A percentile compares a stretch with the other conserved stretches of the same genome.
Conservation (phyloP, 2,888 invertebrate genomes). For the Apamea epomidion region DNA sequence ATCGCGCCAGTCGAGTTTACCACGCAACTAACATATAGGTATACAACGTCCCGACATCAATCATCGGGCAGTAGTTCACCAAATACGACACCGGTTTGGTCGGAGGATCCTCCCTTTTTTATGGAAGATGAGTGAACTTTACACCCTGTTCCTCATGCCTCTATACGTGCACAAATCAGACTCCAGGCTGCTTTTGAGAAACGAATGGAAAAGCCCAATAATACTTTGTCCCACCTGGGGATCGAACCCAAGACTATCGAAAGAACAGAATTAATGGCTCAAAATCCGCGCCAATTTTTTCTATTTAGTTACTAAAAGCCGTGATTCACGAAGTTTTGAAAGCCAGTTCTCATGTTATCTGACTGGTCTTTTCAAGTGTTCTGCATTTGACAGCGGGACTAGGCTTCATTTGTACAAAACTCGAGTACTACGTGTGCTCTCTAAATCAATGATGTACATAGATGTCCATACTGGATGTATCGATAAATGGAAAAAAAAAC, state of each 20-base stretch:
- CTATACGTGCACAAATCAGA: too few relatives aligned
- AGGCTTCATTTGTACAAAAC: constrained; percentile 35
- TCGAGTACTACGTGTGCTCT: neutral
- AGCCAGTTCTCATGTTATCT: constrained; percentile 2
- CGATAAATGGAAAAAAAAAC: neutral
- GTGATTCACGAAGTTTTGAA: neutral
- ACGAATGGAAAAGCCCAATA: neutral
- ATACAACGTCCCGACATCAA: too few relatives aligned
- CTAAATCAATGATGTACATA: constrained; percentile 16
- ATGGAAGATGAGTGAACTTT: too few relatives aligned
- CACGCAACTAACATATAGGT: too few relatives aligned
- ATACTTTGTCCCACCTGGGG: neutral
- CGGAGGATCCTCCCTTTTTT: too few relatives aligned
- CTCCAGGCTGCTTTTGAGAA: neutral
- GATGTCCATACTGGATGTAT: neutral
- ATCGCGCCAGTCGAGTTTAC: too few relatives aligned
- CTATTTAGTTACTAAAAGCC: neutral
- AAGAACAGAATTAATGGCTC: neutral
- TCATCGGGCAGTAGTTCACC: too few relatives aligned
- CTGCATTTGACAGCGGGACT: constrained; percentile 50
- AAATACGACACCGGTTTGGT: too few relatives aligned
- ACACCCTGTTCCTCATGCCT: neutral
- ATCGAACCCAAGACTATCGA: neutral
- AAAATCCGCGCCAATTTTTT: neutral
- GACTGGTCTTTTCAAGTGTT: constrained; percentile 38